A percentile compares a stretch with the other conserved stretches of the same genome.
Conservation (phyloP, 2,888 invertebrate genomes). For the Tachina lurida region DNA sequence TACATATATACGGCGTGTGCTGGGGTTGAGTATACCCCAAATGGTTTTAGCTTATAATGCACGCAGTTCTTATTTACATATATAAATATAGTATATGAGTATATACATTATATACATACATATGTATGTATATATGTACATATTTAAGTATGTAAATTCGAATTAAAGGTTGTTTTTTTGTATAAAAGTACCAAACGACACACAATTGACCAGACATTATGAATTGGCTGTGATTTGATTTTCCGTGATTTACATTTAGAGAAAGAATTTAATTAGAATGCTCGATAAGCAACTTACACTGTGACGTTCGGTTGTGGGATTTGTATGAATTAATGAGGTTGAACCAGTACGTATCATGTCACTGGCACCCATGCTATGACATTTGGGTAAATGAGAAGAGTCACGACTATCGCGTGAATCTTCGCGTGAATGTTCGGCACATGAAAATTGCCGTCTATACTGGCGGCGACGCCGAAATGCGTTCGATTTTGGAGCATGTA, state of each 20-base stretch:
- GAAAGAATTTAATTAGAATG: slow-evolving; percentile 32
- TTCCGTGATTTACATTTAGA: slow-evolving; percentile 52
- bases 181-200: slow-evolving; percentile 42
- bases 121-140: neutral
- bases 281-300: slow-evolving; percentile 77
- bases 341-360: slow-evolving; percentile 78
- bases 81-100: neutral
- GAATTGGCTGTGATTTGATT: slow-evolving; percentile 29
- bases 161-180: neutral
- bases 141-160: neutral
- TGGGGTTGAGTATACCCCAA: neutral
- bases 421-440: slow-evolving; percentile 80
- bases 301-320: slow-evolving; percentile 64
- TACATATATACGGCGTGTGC: slow-evolving; percentile 6
- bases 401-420: slow-evolving; percentile 81
- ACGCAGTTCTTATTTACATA: slow-evolving; percentile 6
- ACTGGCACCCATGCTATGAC: slow-evolving; percentile 77
- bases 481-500: slow-evolving; percentile 61
- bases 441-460: slow-evolving; percentile 81
- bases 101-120: neutral
- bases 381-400: slow-evolving; percentile 77
- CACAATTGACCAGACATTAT: slow-evolving; percentile 48
- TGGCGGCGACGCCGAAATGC: slow-evolving; percentile 81
- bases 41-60: slow-evolving; percentile 27
- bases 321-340: slow-evolving; percentile 76